These are phyloP conservation scores for Phlogophora meticulosa DNA, from an alignment of 2,888 invertebrate species.

Conservation along the genomic window DNA sequence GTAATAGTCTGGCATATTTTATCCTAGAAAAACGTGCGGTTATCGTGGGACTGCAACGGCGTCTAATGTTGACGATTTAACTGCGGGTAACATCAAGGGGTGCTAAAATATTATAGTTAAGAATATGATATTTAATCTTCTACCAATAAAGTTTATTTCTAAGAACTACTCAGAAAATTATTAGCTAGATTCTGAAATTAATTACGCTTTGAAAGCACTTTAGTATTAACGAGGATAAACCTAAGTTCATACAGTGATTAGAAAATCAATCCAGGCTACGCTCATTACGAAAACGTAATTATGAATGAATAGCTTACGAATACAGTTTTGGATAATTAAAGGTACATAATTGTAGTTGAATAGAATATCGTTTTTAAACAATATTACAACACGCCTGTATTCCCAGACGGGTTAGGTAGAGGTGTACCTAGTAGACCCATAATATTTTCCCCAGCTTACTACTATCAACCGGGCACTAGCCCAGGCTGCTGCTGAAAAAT, in stretches of 20 bases:
- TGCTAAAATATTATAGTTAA: not conserved
- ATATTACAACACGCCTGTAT: too few species aligned
- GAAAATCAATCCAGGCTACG: conserved; percentile 27
- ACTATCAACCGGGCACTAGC: too few species aligned
- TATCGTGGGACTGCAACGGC: too few species aligned
- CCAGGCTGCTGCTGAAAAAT: too few species aligned
- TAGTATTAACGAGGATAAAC: conserved; percentile 21
- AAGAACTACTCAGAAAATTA: conserved; percentile 16
- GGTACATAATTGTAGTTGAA: not conserved
- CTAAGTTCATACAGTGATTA: conserved; percentile 33
- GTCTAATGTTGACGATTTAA: too few species aligned
- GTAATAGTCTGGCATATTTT: too few species aligned
- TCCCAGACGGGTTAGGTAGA: too few species aligned
- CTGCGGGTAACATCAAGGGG: too few species aligned
- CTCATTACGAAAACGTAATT: conserved; percentile 28
- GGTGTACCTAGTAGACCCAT: too few species aligned
- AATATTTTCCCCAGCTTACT: too few species aligned
- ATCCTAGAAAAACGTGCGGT: too few species aligned
- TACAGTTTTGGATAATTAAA: conserved; percentile 2
- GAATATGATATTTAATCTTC: not conserved
- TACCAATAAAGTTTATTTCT: conserved; percentile 10
- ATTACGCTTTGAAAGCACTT: conserved; percentile 35
- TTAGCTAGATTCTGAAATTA: conserved; percentile 36
- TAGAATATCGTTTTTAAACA: too few species aligned
- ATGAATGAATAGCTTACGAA: conserved; percentile 21